Evolutionary conservation across 2,113 vertebrate genomes (phyloP), one percentile per base, ranked within the genome.

Genomic region (Chaetorhynchus papuensis): DNA sequence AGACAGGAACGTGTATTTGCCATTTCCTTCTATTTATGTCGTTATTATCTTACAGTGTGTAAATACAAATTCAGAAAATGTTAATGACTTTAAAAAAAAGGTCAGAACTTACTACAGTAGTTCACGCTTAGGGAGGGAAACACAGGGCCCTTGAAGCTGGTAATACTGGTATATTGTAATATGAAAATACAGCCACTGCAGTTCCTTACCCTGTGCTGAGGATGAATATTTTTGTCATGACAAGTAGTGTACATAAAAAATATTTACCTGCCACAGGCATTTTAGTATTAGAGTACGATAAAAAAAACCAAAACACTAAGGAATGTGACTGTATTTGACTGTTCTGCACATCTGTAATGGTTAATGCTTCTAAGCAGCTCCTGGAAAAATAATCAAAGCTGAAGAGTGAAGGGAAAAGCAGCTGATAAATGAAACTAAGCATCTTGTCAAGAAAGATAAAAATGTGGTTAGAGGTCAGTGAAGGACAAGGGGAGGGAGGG

Each of bases 371-470:
- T 24, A 71, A 70, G 71, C 63, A 86, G 71, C 70, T 93, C 60
- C 76, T 75, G 42, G 19, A 88, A 92, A 95, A 95, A 70, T 37
- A 92, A 93, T 94, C 84, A 91, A 74, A 93, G 42, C 44, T 78
- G 56, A 88, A 88, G 59, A 95, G 64, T 39, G 53, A 96, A 95
- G 64, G 44, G 31, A 74, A 83, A 96, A 95, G 57, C 53, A 83
- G 56, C 68, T 92, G 90, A 92, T 83, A 96, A 95, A 72, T 47
- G 33, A 90, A 94, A 90, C 35, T 31, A 60, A 94, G 74, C 57
- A 68, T 70, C 71, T 92, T 75, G 56, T 95, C 68, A 90, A 66
- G 71, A 91, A 74, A 90, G 92, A 94, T 61, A 95, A 69, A 93
- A 80, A 59, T 2, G 7, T 63, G 63, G 54, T 76, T 93, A 92